Conservation (phyloP, 2,888 invertebrate genomes). For the Dinocampus coccinellae region DNA sequence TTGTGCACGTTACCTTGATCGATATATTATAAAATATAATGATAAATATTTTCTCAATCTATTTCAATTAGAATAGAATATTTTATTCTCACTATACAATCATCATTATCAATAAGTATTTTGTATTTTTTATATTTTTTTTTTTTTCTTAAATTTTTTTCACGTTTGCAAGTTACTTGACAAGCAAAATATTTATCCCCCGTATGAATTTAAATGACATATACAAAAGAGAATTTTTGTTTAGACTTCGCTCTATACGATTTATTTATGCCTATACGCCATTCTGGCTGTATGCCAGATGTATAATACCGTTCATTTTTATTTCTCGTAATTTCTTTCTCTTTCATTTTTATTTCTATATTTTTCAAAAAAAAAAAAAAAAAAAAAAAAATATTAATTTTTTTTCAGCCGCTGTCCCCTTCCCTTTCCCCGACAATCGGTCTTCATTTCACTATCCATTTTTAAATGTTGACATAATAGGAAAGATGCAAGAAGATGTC, state of each 20-base stretch:
- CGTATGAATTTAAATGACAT: constrained; percentile 9
- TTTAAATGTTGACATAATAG: background rate
- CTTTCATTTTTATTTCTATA: background rate
- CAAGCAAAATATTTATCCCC: constrained; percentile 1
- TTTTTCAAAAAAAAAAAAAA: too few relatives aligned
- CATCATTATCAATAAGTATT: background rate
- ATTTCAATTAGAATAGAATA: background rate
- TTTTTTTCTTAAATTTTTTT: too few relatives aligned
- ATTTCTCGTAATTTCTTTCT: too few relatives aligned
- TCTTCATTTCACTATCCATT: background rate
- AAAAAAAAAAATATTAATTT: too few relatives aligned
- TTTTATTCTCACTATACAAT: too few relatives aligned
- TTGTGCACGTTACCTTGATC: constrained; percentile 5
- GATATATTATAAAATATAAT: background rate
- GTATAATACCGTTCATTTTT: constrained; percentile 15
- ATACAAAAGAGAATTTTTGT: constrained; percentile 17
- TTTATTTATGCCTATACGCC: constrained; percentile 17
- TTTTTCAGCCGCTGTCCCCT: background rate
- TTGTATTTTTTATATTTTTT: background rate
- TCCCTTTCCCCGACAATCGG: background rate
- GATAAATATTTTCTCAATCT: background rate
- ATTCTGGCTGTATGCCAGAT: constrained; percentile 27
- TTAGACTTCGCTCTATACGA: constrained; percentile 19
- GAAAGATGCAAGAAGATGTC: background rate
- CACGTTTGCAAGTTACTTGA: background rate